These are phyloP conservation scores for Dunckerocampus dactyliophorus DNA, from an alignment of 2,113 vertebrate species.

Conservation along the genomic window DNA sequence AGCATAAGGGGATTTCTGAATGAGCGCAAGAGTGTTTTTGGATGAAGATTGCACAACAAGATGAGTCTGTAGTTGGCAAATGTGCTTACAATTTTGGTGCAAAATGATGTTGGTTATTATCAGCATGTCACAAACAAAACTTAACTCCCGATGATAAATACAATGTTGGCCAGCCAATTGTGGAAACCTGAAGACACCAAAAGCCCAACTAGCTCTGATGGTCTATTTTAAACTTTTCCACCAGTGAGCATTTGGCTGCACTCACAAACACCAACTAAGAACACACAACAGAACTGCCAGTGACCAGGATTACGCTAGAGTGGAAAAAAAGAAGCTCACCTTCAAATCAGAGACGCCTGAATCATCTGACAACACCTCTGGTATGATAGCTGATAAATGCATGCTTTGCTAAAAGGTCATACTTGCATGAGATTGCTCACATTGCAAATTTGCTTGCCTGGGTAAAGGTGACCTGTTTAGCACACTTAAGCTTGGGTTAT, in stretches of 20 bases:
- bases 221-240: slow-evolving; percentile 61
- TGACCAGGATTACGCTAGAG: slow-evolving; percentile 11
- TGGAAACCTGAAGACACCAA: slow-evolving; percentile 31
- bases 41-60: no score
- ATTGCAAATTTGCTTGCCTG: slow-evolving; percentile 11
- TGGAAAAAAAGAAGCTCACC: neutral
- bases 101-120: no score
- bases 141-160: neutral
- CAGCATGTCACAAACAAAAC: no score
- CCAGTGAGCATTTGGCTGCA: slow-evolving; percentile 8
- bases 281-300: slow-evolving; percentile 17
- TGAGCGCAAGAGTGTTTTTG: no score
- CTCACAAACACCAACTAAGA: neutral
- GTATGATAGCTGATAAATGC: slow-evolving; percentile 31
- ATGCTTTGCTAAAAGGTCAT: slow-evolving; percentile 14
- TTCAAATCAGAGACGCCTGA: neutral
- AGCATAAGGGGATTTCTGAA: neutral
- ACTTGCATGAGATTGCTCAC: slow-evolving; percentile 7
- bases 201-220: slow-evolving; percentile 4
- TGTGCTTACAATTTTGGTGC: no score
- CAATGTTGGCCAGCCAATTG: neutral
- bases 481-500: no score
- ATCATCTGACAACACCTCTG: slow-evolving; percentile 13
- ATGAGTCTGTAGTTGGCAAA: no score
- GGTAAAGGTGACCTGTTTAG: slow-evolving; percentile 13